Base-by-base conservation (phyloP, 2,797 vertebrate genomes). In the Cryptoblepharus egeriae region DNA sequence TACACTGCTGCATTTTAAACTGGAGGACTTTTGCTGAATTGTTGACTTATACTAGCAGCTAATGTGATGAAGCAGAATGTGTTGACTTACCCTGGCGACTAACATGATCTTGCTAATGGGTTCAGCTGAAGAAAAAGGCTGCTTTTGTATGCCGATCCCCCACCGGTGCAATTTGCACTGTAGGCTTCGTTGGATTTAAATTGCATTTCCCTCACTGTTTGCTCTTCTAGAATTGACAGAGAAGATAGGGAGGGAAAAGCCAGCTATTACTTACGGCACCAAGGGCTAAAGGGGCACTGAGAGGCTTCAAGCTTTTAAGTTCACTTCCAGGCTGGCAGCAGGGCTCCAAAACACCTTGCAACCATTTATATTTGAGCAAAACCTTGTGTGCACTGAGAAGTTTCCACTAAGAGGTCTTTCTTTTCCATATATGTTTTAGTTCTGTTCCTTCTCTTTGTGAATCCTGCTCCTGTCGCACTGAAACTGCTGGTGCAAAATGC, bases 11-110 rank as follows among this genome's bases (percentile, higher is more conserved):
- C 0, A 2, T 58, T 65, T 64, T 86, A 42, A 77, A 20, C 49
- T 78, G 67, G 60, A 73, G 77, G 78, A 85, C 71, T 67, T 82
- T 75, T 77, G 73, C 83, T 77, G 39, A 30, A 32, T 77, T 83
- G 69, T 76, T 87, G 77, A 70, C 82, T 24, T 80, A 39, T 77
- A 74, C 75, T 77, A 80, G 55, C 49, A 71, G 45, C 68, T 79
- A 69, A 45, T 35, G 16, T 8, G 37, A 42, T 75, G 69, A 79
- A 85, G 82, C 81, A n/a, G 76, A 84, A 79, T 0, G 28, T 64
- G 83, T 68, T 82, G 87, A 52, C 28, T 84, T 39, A 18, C 42
- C 35, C 74, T 84, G 67, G 26, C 0, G 3, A 49, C 72, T 45
- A 65, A 61, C 81, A 13, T n/a, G 55, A 15, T 85, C 39, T 18